Evolutionary conservation across 1,140 invertebrate species (phyloP).

Genomic region (Vanessa tameamea): DNA sequence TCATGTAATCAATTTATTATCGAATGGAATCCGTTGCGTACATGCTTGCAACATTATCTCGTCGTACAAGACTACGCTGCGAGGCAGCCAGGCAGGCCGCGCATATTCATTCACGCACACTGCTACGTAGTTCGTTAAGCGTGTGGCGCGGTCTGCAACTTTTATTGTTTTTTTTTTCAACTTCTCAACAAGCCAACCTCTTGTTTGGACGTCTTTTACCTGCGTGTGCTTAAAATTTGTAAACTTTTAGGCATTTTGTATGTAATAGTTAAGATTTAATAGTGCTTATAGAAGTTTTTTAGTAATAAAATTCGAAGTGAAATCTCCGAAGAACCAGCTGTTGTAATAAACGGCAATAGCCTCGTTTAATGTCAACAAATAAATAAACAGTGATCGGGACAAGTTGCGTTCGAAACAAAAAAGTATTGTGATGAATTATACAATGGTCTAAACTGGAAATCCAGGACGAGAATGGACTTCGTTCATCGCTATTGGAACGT

Average conservation of each 20-base stretch:
- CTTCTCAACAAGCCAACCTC: conserved; percentile 52
- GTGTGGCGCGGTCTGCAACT: conserved; percentile 53
- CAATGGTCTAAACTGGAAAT: conserved; percentile 71
- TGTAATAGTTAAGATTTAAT: conserved; percentile 34
- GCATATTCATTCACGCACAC: conserved; percentile 70
- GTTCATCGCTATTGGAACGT: conserved; percentile 54
- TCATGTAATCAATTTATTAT: conserved; percentile 27
- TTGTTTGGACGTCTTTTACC: conserved; percentile 60
- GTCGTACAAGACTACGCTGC: conserved; percentile 45
- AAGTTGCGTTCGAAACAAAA: conserved; percentile 62
- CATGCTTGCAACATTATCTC: conserved; percentile 48
- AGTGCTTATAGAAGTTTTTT: conserved; percentile 37
- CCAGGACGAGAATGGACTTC: conserved; percentile 66
- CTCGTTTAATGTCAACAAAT: conserved; percentile 75
- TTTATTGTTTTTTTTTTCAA: conserved; percentile 67
- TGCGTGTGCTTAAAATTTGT: conserved; percentile 54
- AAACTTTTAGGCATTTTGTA: conserved; percentile 37
- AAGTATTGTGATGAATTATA: conserved; percentile 73
- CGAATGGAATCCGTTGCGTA: conserved; percentile 16
- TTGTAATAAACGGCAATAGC: conserved; percentile 63
- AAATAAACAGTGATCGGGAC: conserved; percentile 75
- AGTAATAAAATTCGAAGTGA: conserved; percentile 51
- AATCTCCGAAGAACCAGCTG: conserved; percentile 66
- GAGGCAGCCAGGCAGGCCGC: conserved; percentile 43
- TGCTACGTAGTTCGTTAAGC: conserved; percentile 51